Evolutionary conservation across 23 tunicate species (phyloP), one percentile per base, ranked within the genome.

Genomic region (Styela plicata): DNA sequence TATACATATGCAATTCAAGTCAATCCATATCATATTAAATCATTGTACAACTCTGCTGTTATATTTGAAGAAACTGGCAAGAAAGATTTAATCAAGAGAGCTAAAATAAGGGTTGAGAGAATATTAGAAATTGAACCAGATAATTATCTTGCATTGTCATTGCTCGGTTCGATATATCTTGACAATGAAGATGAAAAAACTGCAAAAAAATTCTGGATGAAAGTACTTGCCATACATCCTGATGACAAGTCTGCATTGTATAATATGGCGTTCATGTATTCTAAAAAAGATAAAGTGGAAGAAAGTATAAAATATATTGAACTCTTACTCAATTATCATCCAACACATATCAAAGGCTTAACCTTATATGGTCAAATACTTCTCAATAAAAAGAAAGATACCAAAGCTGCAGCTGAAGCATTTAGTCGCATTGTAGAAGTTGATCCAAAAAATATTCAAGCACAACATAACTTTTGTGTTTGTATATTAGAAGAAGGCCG

Each of bases 31-130:
- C 83, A 93, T 63, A 63, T 88, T 0, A 81, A 76, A 71, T 86
- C 98, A 7, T 80, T 93, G 52, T 86, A 80, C 80, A 93, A 93
- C 68, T 93, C 98, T 25, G 98, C 98, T 34, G 87, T 66, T 33
- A 93, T 93, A 32, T 85, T 93, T 2, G 84, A 77, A 78, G 90
- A 86, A 86, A 86, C 85, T 17, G 31, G 90, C 24, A 69, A 86
- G 21, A 69, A 69, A 2, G 69, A 64, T 62, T 30, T 86, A 26
- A 24, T 86, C 23, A 22, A 33, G 5, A 52, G 85, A 63, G 90
- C 90, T 10, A 80, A 80, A 5, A 24, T 67, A 20, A 80, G 90
- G 57, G 63, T 80, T 0, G 80, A 80, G 33, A 83, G 80, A 57
- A 53, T 86, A 16, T 31, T 86, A 10, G 34, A 52, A 23, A 63